Conservation (phyloP, 1,140 invertebrate species). For the Calliphora vicina region DNA sequence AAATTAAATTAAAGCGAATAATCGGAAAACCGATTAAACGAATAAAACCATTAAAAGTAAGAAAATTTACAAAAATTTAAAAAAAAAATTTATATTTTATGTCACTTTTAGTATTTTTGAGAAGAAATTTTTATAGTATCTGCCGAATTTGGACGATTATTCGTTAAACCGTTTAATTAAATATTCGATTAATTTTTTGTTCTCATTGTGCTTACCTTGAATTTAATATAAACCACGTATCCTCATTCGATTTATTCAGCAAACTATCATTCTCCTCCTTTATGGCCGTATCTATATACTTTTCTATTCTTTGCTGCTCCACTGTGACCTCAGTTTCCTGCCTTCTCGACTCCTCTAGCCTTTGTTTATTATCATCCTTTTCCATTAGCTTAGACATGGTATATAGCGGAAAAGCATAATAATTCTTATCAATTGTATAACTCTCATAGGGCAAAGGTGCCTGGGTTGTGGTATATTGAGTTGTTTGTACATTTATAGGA, state of each 20-base stretch:
- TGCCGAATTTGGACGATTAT: no score
- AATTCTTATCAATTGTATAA: conserved; percentile 48
- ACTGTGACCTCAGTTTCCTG: background rate
- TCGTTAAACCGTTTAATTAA: no score
- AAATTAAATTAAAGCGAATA: no score
- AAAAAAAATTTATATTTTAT: no score
- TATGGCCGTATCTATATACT: background rate
- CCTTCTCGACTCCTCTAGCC: background rate
- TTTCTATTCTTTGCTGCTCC: background rate
- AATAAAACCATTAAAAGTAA: no score
- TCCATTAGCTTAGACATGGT: conserved; percentile 53
- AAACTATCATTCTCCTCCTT: background rate
- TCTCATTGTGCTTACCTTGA: conserved; percentile 45
- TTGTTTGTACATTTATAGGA: background rate
- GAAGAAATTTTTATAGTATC: no score
- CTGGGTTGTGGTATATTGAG: background rate
- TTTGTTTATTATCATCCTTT: background rate
- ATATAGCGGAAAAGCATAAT: conserved; percentile 55
- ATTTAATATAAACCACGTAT: conserved; percentile 58
- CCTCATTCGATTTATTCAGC: background rate
- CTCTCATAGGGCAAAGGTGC: conserved; percentile 43
- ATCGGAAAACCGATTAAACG: no score
- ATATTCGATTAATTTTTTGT: no score
- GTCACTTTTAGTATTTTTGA: no score
- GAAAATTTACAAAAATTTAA: no score